Evolutionary conservation across 2,888 invertebrate genomes (phyloP).

Genomic region (Drosophila borealis): DNA sequence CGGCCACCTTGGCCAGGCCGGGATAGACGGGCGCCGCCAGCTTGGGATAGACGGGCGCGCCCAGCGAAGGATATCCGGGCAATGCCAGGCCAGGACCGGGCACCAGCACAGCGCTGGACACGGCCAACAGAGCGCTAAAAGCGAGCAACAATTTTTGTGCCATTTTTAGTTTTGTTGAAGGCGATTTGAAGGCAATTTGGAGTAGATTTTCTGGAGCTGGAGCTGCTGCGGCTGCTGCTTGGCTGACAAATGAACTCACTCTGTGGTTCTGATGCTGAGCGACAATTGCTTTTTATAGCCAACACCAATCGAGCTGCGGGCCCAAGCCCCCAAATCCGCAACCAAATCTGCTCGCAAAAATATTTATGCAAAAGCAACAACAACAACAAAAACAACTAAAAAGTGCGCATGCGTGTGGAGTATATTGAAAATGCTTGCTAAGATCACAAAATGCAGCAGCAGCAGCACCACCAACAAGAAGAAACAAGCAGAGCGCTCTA

Average conservation of each 20-base stretch:
- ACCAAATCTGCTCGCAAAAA: conserved; percentile 68
- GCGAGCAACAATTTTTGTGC: conserved; percentile 83
- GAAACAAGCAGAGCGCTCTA: conserved; percentile 11
- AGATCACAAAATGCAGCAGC: conserved; percentile 48
- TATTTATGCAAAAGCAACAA: conserved; percentile 78
- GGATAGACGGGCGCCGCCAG: conserved; percentile 68
- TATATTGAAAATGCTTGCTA: conserved; percentile 48
- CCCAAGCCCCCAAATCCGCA: conserved; percentile 60
- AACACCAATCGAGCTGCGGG: conserved; percentile 33
- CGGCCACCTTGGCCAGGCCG: conserved; percentile 69
- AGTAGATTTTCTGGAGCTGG: conserved; percentile 12
- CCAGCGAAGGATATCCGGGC: conserved; percentile 62
- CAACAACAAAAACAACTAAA: conserved; percentile 45
- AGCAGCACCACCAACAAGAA: conserved; percentile 33
- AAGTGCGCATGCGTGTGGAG: conserved; percentile 64
- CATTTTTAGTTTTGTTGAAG: conserved; percentile 67
- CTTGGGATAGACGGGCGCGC: conserved; percentile 59
- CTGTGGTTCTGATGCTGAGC: conserved; percentile 81
- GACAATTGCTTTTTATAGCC: conserved; percentile 81
- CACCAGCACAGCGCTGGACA: conserved; percentile 80
- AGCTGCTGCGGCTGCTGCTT: conserved; percentile 66
- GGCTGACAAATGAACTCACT: conserved; percentile 83
- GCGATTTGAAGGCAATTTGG: conserved; percentile 14
- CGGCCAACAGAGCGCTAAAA: conserved; percentile 79
- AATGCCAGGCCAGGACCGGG: conserved; percentile 70